Evolutionary conservation across 2,888 invertebrate species (phyloP).

Genomic region (Chloroclysta siterata): DNA sequence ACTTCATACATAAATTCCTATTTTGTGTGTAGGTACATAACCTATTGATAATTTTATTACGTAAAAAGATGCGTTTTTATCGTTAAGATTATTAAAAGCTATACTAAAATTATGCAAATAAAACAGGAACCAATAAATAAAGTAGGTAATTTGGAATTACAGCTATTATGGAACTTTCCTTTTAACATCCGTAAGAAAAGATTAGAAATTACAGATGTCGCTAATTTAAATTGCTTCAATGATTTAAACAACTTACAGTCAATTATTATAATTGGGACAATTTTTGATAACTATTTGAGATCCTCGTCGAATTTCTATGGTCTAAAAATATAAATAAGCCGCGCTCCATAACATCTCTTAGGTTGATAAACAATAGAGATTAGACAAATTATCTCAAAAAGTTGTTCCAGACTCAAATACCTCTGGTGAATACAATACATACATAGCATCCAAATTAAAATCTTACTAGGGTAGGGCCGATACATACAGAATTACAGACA

Average conservation of each 20-base stretch:
- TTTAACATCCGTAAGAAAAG: too few species aligned
- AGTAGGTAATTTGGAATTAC: too few species aligned
- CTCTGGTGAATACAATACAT: neutral
- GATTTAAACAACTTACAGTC: neutral
- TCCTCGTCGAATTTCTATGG: neutral
- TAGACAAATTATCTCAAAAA: too few species aligned
- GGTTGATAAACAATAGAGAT: too few species aligned
- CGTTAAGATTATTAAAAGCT: neutral
- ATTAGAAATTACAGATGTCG: too few species aligned
- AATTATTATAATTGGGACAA: too few species aligned
- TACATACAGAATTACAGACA: neutral
- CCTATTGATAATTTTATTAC: conserved; percentile 7
- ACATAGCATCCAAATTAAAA: conserved; percentile 12
- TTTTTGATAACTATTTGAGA: neutral
- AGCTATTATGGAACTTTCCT: too few species aligned
- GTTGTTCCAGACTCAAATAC: too few species aligned
- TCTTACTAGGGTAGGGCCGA: neutral
- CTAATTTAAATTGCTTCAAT: neutral
- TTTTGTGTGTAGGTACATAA: conserved; percentile 5
- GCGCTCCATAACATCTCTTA: too few species aligned
- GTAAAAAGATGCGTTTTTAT: neutral
- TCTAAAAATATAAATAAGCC: neutral
- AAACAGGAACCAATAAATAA: conserved; percentile 17
- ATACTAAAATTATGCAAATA: neutral
- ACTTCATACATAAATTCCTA: conserved; percentile 25